Evolutionary conservation across 1,140 invertebrate species (phyloP), one percentile per base, ranked within the genome.

Genomic region (Drosophila virilis): DNA sequence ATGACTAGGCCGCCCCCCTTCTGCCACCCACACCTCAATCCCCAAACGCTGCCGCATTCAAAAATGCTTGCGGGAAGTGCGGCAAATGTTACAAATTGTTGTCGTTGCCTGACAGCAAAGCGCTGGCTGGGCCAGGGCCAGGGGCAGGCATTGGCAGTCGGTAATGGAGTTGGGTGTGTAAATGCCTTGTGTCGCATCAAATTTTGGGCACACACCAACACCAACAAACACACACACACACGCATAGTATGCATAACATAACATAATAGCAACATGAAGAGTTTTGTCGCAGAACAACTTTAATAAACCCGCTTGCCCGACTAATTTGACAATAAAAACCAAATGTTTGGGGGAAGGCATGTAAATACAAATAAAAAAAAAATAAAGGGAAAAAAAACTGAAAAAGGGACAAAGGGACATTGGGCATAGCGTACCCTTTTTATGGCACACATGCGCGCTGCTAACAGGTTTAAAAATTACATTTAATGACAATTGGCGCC

Each of bases 381-480:
- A 48, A 57, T 42, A 13, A 60, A 28, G 51, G 79, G 67, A 76
- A 40, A 65, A 59, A 64, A 33, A 73, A 60, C 66, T 22, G 22
- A 73, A 65, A 65, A 71, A 74, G 54, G 59, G 55, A 46, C 45
- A 69, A 62, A 68, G 40, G 57, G 38, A 67, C 28, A 59, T 38
- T 35, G 28, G 45, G 40, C 8, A 48, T 50, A 43, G 61, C 52
- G 37, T 66, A 78, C 82, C 81, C 82, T 88, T 84, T 86, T 83
- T 88, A 88, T 71, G 83, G 69, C 76, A 71, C 79, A 88, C 84
- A 88, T 83, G 78, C 73, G 38, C 48, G 79, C 77, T 43, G 79
- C 80, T 84, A 88, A 88, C 84, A 88, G 85, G 84, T 88, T 86
- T 88, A 88, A 88, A 89, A 88, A 88, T 88, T 88, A 88, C 85